These are phyloP conservation scores for Rhodinocichla rosea DNA, from an alignment of 2,113 vertebrate species.

Conservation along the genomic window DNA sequence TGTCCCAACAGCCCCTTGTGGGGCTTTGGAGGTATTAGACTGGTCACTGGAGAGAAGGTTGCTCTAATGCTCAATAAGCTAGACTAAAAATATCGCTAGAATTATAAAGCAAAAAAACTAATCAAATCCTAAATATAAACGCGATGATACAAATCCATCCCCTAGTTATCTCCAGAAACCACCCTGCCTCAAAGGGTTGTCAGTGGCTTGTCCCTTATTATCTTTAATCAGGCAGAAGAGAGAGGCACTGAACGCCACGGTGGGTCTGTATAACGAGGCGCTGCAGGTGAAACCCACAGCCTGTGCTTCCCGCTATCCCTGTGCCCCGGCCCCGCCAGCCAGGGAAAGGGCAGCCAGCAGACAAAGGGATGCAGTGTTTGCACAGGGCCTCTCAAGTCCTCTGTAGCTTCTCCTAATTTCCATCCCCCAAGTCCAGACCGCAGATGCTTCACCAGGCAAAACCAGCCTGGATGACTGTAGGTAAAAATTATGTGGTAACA, in stretches of 20 bases:
- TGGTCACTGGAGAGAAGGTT: neutral
- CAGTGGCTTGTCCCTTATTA: slow-evolving; percentile 18
- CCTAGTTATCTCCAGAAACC: slow-evolving; percentile 47
- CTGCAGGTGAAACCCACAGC: neutral
- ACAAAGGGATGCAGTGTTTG: neutral
- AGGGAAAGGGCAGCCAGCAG: neutral
- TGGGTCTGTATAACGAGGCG: neutral
- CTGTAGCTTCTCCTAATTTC: neutral
- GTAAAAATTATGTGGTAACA: slow-evolving; percentile 16
- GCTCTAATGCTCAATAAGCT: slow-evolving; percentile 16
- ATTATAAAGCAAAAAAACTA: slow-evolving; percentile 36
- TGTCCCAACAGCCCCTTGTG: slow-evolving; percentile 28
- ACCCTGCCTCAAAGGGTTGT: slow-evolving; percentile 15
- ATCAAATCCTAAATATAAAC: slow-evolving; percentile 52
- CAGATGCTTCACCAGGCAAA: slow-evolving; percentile 6
- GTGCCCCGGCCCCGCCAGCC: neutral
- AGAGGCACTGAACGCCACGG: neutral
- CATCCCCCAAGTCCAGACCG: neutral
- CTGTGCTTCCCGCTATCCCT: neutral
- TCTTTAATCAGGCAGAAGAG: slow-evolving; percentile 47
- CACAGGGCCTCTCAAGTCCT: neutral
- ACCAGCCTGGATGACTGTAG: neutral
- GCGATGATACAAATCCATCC: neutral
- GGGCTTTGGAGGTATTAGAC: slow-evolving; percentile 22
- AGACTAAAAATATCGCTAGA: neutral